Percentiles rank a stretch among this genome's conserved stretches.
These are phyloP conservation scores for Ceramica pisi DNA, from an alignment of 2,888 invertebrate species.

Conservation along the genomic window DNA sequence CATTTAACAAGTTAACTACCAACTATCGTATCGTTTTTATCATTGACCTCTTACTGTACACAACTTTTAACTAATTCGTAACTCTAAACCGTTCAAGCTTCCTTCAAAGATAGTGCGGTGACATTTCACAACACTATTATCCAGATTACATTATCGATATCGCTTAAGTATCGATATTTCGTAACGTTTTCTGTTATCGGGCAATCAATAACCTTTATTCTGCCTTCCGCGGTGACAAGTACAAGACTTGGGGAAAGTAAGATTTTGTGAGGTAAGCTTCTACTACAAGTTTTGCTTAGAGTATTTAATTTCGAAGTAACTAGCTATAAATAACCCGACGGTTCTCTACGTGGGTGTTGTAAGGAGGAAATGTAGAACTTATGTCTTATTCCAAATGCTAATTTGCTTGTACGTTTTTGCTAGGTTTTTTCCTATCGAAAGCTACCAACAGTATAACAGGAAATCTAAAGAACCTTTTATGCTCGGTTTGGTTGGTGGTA, in stretches of 20 bases:
- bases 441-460: not conserved
- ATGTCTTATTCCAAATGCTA: slow-evolving; percentile 34
- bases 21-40: slow-evolving; percentile 51
- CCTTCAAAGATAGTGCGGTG: slow-evolving; percentile 64
- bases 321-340: slow-evolving; percentile 3
- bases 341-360: slow-evolving; percentile 20
- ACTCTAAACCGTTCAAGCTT: slow-evolving; percentile 54
- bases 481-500: too few relatives aligned
- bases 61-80: slow-evolving; percentile 59
- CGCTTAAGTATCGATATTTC: slow-evolving; percentile 68
- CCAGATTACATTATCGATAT: slow-evolving; percentile 67
- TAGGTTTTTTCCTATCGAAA: not conserved
- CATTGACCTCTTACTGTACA: slow-evolving; percentile 48
- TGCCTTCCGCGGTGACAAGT: slow-evolving; percentile 65
- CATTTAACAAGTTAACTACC: slow-evolving; percentile 58
- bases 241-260: slow-evolving; percentile 64
- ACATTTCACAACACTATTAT: slow-evolving; percentile 68
- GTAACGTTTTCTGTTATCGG: slow-evolving; percentile 65
- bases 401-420: slow-evolving; percentile 7
- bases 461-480: not conserved
- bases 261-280: slow-evolving; percentile 57
- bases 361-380: slow-evolving; percentile 10
- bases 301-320: slow-evolving; percentile 37
- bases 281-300: slow-evolving; percentile 33
- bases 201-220: slow-evolving; percentile 69